Base-by-base conservation (phyloP, 2,888 invertebrate species). In the Lasioglossum oenotherae region DNA sequence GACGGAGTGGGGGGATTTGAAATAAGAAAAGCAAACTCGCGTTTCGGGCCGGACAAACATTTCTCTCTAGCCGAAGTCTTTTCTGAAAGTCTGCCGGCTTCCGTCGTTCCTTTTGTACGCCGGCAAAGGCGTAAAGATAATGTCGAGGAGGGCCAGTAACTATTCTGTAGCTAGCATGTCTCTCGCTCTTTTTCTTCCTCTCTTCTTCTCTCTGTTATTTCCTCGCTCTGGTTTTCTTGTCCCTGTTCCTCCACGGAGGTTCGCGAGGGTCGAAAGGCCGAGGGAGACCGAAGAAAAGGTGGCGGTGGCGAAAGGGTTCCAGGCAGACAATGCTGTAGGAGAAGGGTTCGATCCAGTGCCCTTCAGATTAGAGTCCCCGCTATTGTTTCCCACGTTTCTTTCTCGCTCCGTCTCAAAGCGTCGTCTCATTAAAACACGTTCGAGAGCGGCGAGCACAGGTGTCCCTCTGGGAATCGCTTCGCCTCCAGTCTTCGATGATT, bases 341-440 rank as follows among this genome's bases (percentile, higher is more conserved):
- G 83, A 89, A 91, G 92, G 92, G 92, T 92, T 93, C 93, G 92
- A 93, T 93, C 93, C 93, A 92, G 92, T 92, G 92, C 93, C 93
- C 93, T 94, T 93, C 92, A 93, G 93, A 93, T 94, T 93, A 90
- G 91, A 92, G 92, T 85, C 88, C 81, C 77, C 87, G 87, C 86
- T 87, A 93, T 93, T 93, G 93, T 93, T 91, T 91, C 85, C 75
- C 87, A 83, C 89, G 87, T 88, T 88, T 87, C 88, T 88, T 88
- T 84, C 87, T 74, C 86, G 83, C 81, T 86, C 71, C 74, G 38
- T 67, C 81, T 69, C 82, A 27, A 57, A 85, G 77, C 79, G 80
- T 83, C 86, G 74, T 89, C 84, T 86, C 88, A 71, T 84, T 82
- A 81, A 75, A 87, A 87, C 86, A 75, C 80, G 80, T 89, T 84